These are phyloP conservation scores for Acinonyx jubatus DNA, from an alignment of 2,113 vertebrate genomes.

Conservation along the genomic window DNA sequence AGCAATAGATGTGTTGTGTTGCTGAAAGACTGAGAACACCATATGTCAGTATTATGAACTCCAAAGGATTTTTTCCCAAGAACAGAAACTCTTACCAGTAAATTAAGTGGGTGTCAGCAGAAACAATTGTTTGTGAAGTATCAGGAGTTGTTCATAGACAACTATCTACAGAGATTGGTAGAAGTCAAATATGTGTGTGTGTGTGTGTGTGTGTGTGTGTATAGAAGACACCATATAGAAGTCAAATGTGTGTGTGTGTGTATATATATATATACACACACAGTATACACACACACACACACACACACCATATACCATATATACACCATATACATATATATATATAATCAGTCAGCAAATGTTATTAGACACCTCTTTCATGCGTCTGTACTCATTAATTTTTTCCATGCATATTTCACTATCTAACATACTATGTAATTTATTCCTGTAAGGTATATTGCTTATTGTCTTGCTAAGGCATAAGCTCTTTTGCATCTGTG, in stretches of 20 bases:
- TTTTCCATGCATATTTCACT: neutral
- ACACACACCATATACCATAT: too few species aligned
- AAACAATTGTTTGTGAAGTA: neutral
- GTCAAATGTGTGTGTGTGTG: too few species aligned
- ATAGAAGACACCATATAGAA: too few species aligned
- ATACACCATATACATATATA: neutral
- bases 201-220: too few species aligned
- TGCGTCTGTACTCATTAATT: neutral
- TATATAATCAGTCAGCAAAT: neutral
- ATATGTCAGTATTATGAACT: neutral
- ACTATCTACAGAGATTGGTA: neutral
- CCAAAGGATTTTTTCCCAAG: neutral
- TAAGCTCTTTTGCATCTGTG: neutral
- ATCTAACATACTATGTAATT: neutral
- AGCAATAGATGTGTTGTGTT: neutral
- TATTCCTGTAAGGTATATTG: neutral
- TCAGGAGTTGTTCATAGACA: neutral
- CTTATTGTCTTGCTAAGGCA: neutral
- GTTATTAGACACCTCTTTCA: neutral
- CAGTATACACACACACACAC: too few species aligned
- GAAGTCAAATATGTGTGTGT: neutral
- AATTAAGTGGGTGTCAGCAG: neutral
- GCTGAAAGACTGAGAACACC: neutral
- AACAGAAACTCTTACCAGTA: neutral
- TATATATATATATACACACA: too few species aligned